These are phyloP conservation scores for Zaprionus lineosus DNA, from an alignment of 2,888 invertebrate species.

Conservation along the genomic window DNA sequence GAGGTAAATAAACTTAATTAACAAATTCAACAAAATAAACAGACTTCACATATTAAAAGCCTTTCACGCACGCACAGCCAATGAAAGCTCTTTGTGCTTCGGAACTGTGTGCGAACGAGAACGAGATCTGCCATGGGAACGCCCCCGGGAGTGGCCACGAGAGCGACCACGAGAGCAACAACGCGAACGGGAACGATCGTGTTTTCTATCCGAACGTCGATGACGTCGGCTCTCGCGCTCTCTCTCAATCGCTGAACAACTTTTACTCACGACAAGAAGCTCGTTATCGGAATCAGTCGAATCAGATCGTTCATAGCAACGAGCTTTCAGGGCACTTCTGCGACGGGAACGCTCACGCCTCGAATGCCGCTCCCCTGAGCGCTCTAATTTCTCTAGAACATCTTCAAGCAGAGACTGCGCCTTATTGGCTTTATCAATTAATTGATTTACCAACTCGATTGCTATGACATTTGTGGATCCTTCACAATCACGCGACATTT, in stretches of 20 bases:
- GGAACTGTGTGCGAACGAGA: slow-evolving; percentile 55
- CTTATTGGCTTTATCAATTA: slow-evolving; percentile 19
- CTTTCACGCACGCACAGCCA: slow-evolving; percentile 18
- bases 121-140: slow-evolving; percentile 57
- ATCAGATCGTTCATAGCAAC: slow-evolving; percentile 4
- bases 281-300: slow-evolving; percentile 18
- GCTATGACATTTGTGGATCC: not conserved
- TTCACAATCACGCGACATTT: slow-evolving; percentile 20
- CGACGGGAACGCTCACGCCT: not conserved
- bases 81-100: slow-evolving; percentile 12
- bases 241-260: not conserved
- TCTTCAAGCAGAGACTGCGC: slow-evolving; percentile 17
- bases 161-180: slow-evolving; percentile 58
- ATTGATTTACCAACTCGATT: slow-evolving; percentile 8
- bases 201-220: slow-evolving; percentile 19
- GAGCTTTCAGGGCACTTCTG: not conserved
- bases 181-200: slow-evolving; percentile 58
- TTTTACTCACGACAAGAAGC: not conserved
- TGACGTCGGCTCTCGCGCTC: slow-evolving; percentile 12
- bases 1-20: slow-evolving; percentile 4
- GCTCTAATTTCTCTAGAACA: slow-evolving; percentile 9
- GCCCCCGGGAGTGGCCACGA: slow-evolving; percentile 58
- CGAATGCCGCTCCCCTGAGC: not conserved
- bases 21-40: not conserved
- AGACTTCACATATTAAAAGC: not conserved